Base-by-base conservation (phyloP, 2,113 vertebrate genomes). In the Larimichthys crocea region DNA sequence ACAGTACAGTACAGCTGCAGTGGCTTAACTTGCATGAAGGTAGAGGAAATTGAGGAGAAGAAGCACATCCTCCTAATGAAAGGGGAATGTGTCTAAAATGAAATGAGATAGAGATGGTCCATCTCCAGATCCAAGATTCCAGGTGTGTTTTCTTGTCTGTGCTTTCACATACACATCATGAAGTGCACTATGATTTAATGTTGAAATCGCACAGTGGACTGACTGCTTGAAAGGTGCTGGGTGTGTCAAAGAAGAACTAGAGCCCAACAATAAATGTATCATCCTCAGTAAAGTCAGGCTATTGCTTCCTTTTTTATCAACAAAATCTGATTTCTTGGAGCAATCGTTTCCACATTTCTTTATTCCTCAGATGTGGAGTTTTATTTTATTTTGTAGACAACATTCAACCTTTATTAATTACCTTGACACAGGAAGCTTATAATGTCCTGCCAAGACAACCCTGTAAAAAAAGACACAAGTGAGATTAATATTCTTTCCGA, bases 41-140 rank as follows among this genome's bases (percentile, higher is more conserved):
- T 64, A 10, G 50, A 86, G 82, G 87, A 89, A 76, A 85, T 81
- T 56, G 48, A 53, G 17, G 22, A 78, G 50, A 75, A 63, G 14
- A 3, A 57, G 15, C 57, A 22, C 16, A 67, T 59, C 50, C 22
- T 69, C 4, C 4, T 31, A 19, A 68, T 62, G 59, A 59, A 29
- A 56, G 55, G 69, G 17, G 3, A 31, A 53, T 9, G 15, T n/a
- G 50, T 68, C 11, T 60, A 24, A 82, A 76, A 57, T 55, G 0
- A 35, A 61, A 50, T 29, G 40, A 65, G 24, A 65, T 19, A 12
- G 48, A 82, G 52, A 26, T 52, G 62, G 17, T 0, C 35, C 35
- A 35, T 35, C 35, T 35, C 35, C 35, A 35, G 35, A 8, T 35
- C 35, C 35, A 35, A 35, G 35, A 35, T 26, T 26, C 3, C 2